Evolutionary conservation across 2,797 vertebrate genomes (phyloP).

Genomic region (Notoglanidium macrostoma): DNA sequence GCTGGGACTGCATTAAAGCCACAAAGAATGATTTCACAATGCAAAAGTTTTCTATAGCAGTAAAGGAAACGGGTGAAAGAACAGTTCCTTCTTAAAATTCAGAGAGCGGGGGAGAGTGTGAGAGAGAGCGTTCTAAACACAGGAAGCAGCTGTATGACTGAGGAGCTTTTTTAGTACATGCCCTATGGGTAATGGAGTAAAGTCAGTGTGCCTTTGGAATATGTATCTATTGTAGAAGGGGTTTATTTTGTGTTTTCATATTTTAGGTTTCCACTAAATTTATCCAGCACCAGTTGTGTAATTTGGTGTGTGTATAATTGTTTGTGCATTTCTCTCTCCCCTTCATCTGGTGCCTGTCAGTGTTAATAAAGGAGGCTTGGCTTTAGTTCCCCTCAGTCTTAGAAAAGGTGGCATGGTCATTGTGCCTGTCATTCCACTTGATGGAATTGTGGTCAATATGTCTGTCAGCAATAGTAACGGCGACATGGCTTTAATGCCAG

Average conservation of each 20-base stretch:
- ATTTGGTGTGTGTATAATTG: not conserved
- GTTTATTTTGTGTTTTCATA: not conserved
- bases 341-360: not conserved
- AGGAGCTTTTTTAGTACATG: conserved; percentile 21
- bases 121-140: not conserved
- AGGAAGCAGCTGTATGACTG: not conserved
- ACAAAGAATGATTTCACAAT: not conserved
- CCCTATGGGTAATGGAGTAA: conserved; percentile 25
- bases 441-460: not conserved
- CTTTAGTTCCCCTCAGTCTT: not conserved
- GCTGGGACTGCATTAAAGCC: conserved; percentile 29
- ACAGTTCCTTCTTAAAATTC: conserved; percentile 25
- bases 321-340: not conserved
- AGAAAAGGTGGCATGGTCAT: not conserved
- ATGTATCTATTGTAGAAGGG: not conserved
- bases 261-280: not conserved
- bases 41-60: not conserved
- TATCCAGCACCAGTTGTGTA: not conserved
- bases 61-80: not conserved
- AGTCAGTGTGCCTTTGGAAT: conserved; percentile 16
- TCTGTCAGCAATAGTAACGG: not conserved
- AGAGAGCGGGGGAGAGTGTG: not conserved
- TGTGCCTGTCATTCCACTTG: not conserved
- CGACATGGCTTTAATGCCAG: not conserved
- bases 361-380: not conserved